Base-by-base conservation (phyloP, 2,113 vertebrate genomes). In the Nymphicus hollandicus region DNA sequence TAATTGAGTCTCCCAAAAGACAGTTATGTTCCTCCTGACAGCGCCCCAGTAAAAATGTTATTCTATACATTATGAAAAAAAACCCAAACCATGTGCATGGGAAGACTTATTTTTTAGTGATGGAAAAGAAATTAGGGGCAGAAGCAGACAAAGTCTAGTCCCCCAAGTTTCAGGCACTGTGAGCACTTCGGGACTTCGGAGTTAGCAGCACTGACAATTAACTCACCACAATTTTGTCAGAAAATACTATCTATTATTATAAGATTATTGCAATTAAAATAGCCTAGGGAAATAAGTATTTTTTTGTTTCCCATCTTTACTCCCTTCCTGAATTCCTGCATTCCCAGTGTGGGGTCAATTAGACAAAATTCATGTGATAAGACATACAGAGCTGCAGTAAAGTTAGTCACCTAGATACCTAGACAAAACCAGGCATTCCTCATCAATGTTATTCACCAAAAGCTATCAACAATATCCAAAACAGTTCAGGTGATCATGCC, bases 61-160 rank as follows among this genome's bases (percentile, higher is more conserved):
- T 53, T 78, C 31, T 28, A 16, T 70, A 29, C 5, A 29, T 74
- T 83, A 46, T 49, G 20, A 53, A 80, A 25, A 66, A 81, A 80
- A 77, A 15, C 13, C 20, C 33, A 1, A 60, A 1, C 3, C 10
- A 25, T 29, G 64, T 73, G 10, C 17, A 80, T 0, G 0, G 28
- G 25, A 73, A 73, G 13, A 41, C 24, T 63, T 55, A 41, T 6
- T 41, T 49, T 7, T 47, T 13, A 52, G 35, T 46, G 46, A 7
- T 53, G 41, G 39, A 79, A 43, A 91, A 61, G 5, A 87, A 93
- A 47, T 28, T 31, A 28, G 14, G 4, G 18, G 9, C 17, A 90
- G n/a, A 70, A 33, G 20, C 11, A 58, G 44, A 53, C 15, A 37
- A 4, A 44, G 20, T 10, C 4, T 66, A 39, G 10, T 41, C 5